phyloP scores from a whole-genome alignment of 2,888 invertebrate genomes.

The Autographa pulchrina region DNA sequence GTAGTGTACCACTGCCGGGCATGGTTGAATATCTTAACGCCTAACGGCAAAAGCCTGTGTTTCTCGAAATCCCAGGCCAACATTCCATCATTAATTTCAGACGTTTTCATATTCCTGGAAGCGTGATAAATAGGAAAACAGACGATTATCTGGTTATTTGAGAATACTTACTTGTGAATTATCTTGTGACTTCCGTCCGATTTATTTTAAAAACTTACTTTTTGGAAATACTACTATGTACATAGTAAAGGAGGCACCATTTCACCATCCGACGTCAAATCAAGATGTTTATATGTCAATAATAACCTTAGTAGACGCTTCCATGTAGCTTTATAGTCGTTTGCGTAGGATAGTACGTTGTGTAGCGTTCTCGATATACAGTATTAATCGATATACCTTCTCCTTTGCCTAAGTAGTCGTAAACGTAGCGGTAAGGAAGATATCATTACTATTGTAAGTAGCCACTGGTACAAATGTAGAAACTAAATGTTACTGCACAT shows the following conservation, averaged over 20 bases:
- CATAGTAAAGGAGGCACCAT: not conserved
- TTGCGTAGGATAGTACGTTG: constrained; percentile 61
- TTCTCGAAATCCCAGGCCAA: too few relatives aligned
- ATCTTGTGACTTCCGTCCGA: too few relatives aligned
- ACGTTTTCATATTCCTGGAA: too few relatives aligned
- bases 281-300: constrained; percentile 41
- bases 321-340: constrained; percentile 77
- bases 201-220: not conserved
- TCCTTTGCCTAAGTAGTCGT: constrained; percentile 66
- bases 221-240: not conserved
- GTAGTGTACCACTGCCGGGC: too few relatives aligned
- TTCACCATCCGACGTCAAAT: constrained; percentile 23
- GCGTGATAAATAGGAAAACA: too few relatives aligned
- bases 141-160: too few relatives aligned
- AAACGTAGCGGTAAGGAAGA: constrained; percentile 47
- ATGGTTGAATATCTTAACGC: too few relatives aligned
- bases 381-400: constrained; percentile 77
- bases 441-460: constrained; percentile 57
- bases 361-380: constrained; percentile 74
- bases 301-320: constrained; percentile 74
- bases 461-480: constrained; percentile 50
- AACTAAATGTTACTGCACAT: constrained; percentile 44
- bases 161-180: too few relatives aligned
- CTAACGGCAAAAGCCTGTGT: too few relatives aligned
- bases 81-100: too few relatives aligned